Evolutionary conservation across 2,888 invertebrate genomes (phyloP).

Genomic region (Autographa pulchrina): DNA sequence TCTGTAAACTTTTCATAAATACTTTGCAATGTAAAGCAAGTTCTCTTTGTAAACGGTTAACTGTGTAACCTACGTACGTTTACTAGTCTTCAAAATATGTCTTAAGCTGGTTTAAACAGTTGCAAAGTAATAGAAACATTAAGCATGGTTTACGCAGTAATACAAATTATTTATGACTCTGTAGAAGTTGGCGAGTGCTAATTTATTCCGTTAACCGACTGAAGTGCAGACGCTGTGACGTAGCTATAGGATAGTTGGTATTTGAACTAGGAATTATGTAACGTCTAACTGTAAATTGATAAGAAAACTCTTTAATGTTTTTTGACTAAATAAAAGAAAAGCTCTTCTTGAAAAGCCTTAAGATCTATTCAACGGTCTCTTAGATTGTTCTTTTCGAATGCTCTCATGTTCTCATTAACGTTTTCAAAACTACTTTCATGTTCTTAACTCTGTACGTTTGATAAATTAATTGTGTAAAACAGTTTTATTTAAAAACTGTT

Average conservation of each 20-base stretch:
- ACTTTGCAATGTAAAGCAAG: not conserved
- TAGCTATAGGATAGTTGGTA: slow-evolving; percentile 14
- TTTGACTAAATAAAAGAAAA: no score
- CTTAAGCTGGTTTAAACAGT: slow-evolving; percentile 9
- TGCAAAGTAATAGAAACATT: slow-evolving; percentile 49
- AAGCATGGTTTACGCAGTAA: slow-evolving; percentile 31
- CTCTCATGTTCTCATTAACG: no score
- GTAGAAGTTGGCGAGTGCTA: slow-evolving; percentile 43
- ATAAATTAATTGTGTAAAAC: no score
- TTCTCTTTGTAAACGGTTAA: no score
- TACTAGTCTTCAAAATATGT: no score
- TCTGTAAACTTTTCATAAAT: not conserved
- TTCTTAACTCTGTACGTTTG: no score
- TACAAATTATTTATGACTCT: slow-evolving; percentile 44
- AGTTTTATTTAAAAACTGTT: no score
- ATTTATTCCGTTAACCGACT: slow-evolving; percentile 46
- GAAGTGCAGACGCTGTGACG: slow-evolving; percentile 20
- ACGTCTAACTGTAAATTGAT: slow-evolving; percentile 12
- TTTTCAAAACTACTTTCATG: no score
- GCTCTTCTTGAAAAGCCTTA: no score
- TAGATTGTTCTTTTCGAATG: no score
- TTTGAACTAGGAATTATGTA: slow-evolving; percentile 34
- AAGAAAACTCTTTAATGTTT: not conserved
- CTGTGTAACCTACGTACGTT: no score
- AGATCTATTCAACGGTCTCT: no score